Evolutionary conservation across 2,113 vertebrate genomes (phyloP).

Genomic region (Xerus inauris): DNA sequence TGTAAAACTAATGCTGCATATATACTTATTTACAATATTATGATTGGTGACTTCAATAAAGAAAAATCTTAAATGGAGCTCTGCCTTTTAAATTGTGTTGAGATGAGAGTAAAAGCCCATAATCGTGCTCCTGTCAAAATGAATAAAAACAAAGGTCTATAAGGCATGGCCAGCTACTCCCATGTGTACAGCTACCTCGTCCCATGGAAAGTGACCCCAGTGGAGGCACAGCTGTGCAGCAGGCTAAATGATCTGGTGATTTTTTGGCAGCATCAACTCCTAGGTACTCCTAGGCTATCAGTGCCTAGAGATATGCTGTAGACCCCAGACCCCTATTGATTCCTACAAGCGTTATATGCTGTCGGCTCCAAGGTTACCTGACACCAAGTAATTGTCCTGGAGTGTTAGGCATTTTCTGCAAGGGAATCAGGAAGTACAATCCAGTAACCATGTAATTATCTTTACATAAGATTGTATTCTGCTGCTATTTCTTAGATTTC

Average conservation of each 20-base stretch:
- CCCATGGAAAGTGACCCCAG: background rate
- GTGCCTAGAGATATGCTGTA: fast-evolving
- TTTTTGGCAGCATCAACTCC: background rate
- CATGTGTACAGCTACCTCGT: fast-evolving
- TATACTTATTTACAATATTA: constrained; percentile 30
- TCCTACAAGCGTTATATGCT: background rate
- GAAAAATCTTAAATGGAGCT: constrained; percentile 30
- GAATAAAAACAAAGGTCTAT: background rate
- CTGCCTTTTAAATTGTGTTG: constrained; percentile 62
- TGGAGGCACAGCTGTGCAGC: background rate
- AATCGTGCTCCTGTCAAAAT: constrained; percentile 47
- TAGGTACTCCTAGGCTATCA: background rate
- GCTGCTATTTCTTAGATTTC: background rate
- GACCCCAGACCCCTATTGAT: background rate
- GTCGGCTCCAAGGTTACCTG: background rate
- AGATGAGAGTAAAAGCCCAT: constrained; percentile 5
- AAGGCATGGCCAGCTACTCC: background rate
- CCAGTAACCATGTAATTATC: too few species aligned
- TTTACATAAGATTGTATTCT: background rate
- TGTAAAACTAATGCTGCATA: constrained; percentile 35
- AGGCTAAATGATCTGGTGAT: background rate
- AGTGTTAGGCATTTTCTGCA: background rate
- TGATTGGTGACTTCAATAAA: constrained; percentile 73
- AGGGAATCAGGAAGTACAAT: background rate
- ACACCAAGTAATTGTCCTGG: background rate